A percentile compares a stretch with the other conserved stretches of the same genome.
Conservation (phyloP, 1,140 invertebrate genomes). For the Venturia canescens region DNA sequence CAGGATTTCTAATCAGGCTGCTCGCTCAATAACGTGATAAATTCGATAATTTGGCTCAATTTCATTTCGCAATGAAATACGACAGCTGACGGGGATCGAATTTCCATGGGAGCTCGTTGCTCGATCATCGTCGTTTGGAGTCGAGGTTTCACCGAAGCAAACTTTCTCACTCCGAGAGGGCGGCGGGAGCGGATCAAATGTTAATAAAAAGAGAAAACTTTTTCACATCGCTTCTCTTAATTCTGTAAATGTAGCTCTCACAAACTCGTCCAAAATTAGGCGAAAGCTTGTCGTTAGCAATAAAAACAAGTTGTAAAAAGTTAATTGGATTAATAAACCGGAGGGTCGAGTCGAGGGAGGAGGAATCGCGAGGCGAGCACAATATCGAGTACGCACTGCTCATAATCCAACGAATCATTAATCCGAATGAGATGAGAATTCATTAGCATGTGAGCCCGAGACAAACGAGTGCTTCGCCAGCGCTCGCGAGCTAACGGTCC, state of each 20-base stretch:
- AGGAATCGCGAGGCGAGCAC: background rate
- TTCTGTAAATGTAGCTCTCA: no score
- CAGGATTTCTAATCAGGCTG: no score
- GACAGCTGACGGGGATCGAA: background rate
- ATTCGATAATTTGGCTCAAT: no score
- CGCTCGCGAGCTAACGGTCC: background rate
- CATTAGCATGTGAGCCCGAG: background rate
- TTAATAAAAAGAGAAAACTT: background rate
- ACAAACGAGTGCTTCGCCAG: background rate
- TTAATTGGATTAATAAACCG: background rate
- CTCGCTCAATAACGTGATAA: no score
- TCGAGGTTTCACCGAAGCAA: no score
- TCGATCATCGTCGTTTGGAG: no score
- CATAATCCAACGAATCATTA: slow-evolving; percentile 5
- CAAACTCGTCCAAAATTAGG: background rate
- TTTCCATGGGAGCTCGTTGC: background rate
- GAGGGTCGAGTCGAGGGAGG: background rate
- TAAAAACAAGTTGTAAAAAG: background rate
- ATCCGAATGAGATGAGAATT: background rate
- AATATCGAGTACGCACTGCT: background rate
- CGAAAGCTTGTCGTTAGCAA: background rate
- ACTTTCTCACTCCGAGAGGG: background rate
- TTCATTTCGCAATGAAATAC: no score
- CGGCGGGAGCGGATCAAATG: background rate
- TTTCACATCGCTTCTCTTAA: background rate